These are phyloP conservation scores for Craniophora ligustri DNA, from an alignment of 2,888 invertebrate genomes.

Conservation along the genomic window DNA sequence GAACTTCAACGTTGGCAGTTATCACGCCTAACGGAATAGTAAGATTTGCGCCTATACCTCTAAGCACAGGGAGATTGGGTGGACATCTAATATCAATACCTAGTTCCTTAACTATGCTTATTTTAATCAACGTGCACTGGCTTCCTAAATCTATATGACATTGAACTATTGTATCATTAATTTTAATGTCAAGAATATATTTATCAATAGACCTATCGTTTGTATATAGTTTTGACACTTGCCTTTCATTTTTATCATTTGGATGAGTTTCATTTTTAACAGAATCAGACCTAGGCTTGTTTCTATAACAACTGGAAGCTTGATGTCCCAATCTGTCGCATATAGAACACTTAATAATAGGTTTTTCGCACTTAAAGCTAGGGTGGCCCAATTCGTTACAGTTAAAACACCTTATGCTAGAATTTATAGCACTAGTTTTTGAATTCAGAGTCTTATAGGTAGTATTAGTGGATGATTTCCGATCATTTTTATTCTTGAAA, in stretches of 20 bases:
- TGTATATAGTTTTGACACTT: not conserved
- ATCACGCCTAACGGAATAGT: not conserved
- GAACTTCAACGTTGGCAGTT: not conserved
- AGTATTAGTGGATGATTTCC: too few relatives aligned
- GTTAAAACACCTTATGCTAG: constrained; percentile 25
- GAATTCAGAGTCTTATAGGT: not conserved
- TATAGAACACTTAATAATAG: not conserved
- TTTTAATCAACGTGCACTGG: constrained; percentile 46
- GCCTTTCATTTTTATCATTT: not conserved
- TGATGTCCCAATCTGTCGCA: not conserved
- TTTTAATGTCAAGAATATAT: not conserved
- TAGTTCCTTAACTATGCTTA: constrained; percentile 10
- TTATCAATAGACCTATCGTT: not conserved
- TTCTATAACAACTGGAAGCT: not conserved
- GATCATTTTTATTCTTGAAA: too few relatives aligned
- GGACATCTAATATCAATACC: not conserved
- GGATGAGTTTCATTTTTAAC: not conserved
- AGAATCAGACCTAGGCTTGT: not conserved
- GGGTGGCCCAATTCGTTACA: constrained; percentile 41
- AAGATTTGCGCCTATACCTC: constrained; percentile 2
- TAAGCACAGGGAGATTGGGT: not conserved
- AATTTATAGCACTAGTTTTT: not conserved
- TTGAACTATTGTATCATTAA: too few relatives aligned
- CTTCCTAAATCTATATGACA: constrained; percentile 55
- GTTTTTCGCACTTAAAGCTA: constrained; percentile 36